These are phyloP conservation scores for Progne subis DNA, from an alignment of 2,113 vertebrate species.

Conservation along the genomic window DNA sequence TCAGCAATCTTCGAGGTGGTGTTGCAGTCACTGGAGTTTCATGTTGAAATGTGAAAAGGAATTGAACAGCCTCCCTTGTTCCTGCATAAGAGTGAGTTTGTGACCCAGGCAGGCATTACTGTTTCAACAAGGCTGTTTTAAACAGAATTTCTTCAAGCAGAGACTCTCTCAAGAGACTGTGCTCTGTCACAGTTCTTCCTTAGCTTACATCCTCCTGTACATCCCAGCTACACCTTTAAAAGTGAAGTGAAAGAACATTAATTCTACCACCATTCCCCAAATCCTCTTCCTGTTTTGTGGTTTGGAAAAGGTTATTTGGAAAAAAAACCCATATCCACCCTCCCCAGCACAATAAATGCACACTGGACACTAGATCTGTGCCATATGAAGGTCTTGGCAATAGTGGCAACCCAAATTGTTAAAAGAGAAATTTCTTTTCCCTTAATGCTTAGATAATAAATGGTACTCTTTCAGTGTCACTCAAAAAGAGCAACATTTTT, in stretches of 20 bases:
- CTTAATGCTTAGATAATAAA: neutral
- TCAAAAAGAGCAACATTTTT: neutral
- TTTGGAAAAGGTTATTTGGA: neutral
- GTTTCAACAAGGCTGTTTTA: neutral
- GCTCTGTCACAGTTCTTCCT: neutral
- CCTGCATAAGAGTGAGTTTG: neutral
- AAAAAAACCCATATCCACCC: neutral
- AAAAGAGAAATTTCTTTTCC: neutral
- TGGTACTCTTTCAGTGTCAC: neutral
- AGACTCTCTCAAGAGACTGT: neutral
- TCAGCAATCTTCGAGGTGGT: neutral
- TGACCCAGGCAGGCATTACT: neutral
- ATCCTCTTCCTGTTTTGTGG: neutral
- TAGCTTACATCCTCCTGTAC: neutral
- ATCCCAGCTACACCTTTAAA: neutral
- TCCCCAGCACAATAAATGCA: neutral
- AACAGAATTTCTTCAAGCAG: neutral
- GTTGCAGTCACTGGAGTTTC: neutral
- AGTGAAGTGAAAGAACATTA: neutral
- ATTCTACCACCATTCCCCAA: neutral
- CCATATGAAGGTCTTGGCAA: neutral
- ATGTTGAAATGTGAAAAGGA: neutral
- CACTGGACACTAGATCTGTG: neutral
- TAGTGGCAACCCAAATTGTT: neutral
- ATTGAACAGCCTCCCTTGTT: neutral